These are phyloP conservation scores for Smittia sp. DNA, from an alignment of 2,888 invertebrate genomes.

Conservation along the genomic window DNA sequence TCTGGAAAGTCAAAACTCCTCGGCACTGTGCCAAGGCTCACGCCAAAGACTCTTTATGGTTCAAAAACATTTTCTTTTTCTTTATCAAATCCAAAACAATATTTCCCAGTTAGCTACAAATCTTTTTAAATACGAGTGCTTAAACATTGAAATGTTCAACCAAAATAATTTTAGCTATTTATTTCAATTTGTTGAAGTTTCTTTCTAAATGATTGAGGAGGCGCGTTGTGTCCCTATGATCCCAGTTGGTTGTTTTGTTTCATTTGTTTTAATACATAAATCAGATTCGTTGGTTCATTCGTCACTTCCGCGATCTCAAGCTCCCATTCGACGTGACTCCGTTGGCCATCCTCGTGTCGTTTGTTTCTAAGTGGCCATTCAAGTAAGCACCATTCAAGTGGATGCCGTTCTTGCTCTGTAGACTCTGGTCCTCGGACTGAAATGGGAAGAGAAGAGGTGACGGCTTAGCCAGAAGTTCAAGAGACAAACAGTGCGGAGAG, in stretches of 20 bases:
- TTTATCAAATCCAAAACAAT: conserved; percentile 23
- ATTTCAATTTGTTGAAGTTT: not conserved
- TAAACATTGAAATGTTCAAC: conserved; percentile 12
- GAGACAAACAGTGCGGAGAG: not conserved
- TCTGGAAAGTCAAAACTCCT: too few species aligned
- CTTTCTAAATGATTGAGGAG: conserved; percentile 1
- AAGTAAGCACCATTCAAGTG: conserved; percentile 30
- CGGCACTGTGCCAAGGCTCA: too few species aligned
- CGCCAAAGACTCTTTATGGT: not conserved
- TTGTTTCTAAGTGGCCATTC: conserved; percentile 35
- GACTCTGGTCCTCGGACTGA: conserved; percentile 6
- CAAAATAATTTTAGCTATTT: not conserved
- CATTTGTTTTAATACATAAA: not conserved
- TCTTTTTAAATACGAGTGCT: not conserved
- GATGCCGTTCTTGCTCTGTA: not conserved
- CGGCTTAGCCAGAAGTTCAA: not conserved
- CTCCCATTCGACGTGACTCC: conserved; percentile 33
- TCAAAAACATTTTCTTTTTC: conserved; percentile 5
- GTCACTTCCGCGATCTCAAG: conserved; percentile 35
- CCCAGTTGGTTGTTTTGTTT: not conserved
- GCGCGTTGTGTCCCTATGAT: not conserved
- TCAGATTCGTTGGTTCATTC: not conserved
- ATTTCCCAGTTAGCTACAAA: conserved; percentile 16
- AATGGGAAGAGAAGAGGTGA: too few species aligned
- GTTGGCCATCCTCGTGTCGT: conserved; percentile 18